phyloP scores from a whole-genome alignment of 2,888 invertebrate species.

The Cotesia congregata region DNA sequence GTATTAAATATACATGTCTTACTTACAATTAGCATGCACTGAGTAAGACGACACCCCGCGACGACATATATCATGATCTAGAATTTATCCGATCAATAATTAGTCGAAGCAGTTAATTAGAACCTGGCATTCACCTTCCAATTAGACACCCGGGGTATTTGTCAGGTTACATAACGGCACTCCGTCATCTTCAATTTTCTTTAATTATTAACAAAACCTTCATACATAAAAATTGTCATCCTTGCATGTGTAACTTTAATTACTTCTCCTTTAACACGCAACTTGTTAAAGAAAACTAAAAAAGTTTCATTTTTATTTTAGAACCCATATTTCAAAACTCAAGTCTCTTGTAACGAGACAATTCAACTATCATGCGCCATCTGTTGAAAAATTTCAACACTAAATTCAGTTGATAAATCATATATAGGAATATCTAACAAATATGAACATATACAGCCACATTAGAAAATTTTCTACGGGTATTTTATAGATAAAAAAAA shows the following conservation, averaged over 20 bases:
- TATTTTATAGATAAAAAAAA: not conserved
- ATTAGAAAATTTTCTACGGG: too few species aligned
- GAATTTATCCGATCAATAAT: conserved; percentile 63
- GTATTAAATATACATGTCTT: not conserved
- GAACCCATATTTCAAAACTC: too few species aligned
- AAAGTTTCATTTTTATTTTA: too few species aligned
- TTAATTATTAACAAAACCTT: not conserved
- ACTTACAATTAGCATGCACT: conserved; percentile 36
- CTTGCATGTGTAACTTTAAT: not conserved
- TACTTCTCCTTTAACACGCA: too few species aligned
- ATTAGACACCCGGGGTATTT: conserved; percentile 54
- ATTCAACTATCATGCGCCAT: too few species aligned
- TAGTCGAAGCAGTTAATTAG: conserved; percentile 61
- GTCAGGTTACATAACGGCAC: conserved; percentile 11
- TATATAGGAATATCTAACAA: too few species aligned
- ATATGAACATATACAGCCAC: too few species aligned
- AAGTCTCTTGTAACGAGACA: too few species aligned
- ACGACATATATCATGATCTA: conserved; percentile 48
- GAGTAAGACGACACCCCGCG: conserved; percentile 46
- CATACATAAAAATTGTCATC: not conserved
- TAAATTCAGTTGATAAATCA: too few species aligned
- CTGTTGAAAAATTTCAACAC: too few species aligned
- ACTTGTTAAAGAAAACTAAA: too few species aligned
- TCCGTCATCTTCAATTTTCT: conserved; percentile 4
- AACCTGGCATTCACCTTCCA: conserved; percentile 54